Evolutionary conservation across 2,888 invertebrate species (phyloP).

Genomic region (Drosophila lacicola): DNA sequence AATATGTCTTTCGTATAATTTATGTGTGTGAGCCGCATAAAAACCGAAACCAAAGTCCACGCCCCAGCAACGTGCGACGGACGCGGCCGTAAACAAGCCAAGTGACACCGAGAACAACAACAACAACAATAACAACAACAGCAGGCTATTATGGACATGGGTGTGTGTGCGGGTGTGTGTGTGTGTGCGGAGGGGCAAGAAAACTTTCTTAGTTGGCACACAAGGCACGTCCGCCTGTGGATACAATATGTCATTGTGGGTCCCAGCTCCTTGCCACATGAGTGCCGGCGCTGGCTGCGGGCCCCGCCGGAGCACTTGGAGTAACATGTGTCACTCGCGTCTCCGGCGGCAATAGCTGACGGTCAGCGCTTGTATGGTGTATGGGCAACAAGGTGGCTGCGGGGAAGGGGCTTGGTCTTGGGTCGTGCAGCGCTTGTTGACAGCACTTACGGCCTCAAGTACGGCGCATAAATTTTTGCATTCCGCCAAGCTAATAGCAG

Average conservation of each 20-base stretch:
- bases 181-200: constrained; percentile 24
- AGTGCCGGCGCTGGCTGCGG: constrained; percentile 23
- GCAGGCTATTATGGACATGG: not conserved
- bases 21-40: constrained; percentile 61
- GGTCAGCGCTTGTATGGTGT: constrained; percentile 17
- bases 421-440: constrained; percentile 58
- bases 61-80: constrained; percentile 32
- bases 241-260: constrained; percentile 77
- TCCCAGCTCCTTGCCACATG: constrained; percentile 40
- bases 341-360: constrained; percentile 13
- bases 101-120: constrained; percentile 44
- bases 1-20: constrained; percentile 69
- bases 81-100: constrained; percentile 59
- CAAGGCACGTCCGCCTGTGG: constrained; percentile 73
- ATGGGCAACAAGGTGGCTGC: not conserved
- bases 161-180: constrained; percentile 6
- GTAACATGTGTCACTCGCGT: constrained; percentile 59
- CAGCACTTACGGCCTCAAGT: constrained; percentile 67
- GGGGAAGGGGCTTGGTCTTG: no score
- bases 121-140: not conserved
- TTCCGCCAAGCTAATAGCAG: constrained; percentile 17
- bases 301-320: constrained; percentile 46
- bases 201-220: constrained; percentile 65
- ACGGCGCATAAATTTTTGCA: constrained; percentile 60
- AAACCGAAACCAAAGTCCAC: constrained; percentile 51